These are phyloP conservation scores for Subacronicta megacephala DNA, from an alignment of 2,888 invertebrate genomes.

Conservation along the genomic window DNA sequence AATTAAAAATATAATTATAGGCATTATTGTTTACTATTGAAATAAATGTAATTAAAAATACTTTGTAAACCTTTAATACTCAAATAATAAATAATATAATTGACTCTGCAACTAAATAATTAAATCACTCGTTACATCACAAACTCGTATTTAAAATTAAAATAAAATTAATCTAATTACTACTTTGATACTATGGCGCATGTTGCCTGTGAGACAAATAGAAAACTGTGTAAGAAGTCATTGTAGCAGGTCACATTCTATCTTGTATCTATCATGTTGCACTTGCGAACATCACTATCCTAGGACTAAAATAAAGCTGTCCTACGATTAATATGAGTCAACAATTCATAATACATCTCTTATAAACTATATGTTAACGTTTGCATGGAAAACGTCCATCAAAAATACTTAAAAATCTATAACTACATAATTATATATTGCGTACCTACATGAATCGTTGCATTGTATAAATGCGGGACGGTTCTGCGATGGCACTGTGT, in stretches of 20 bases:
- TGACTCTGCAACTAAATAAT: slow-evolving; percentile 14
- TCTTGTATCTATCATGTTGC: slow-evolving; percentile 18
- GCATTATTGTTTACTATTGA: slow-evolving; percentile 4
- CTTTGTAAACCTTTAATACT: slow-evolving; percentile 16
- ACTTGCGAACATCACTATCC: slow-evolving; percentile 19
- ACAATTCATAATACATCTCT: slow-evolving; percentile 58
- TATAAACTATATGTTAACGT: slow-evolving; percentile 59
- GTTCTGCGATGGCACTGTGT: slow-evolving; percentile 67
- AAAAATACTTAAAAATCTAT: slow-evolving; percentile 56
- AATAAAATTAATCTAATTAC: slow-evolving; percentile 8
- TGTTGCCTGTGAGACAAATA: slow-evolving; percentile 10
- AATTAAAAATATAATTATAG: slow-evolving; percentile 1
- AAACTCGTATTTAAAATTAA: slow-evolving; percentile 5
- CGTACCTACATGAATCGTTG: slow-evolving; percentile 56
- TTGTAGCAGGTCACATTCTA: slow-evolving; percentile 10
- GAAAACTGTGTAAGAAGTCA: slow-evolving; percentile 20
- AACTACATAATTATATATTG: slow-evolving; percentile 40
- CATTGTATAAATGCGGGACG: slow-evolving; percentile 61
- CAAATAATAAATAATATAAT: slow-evolving; percentile 29
- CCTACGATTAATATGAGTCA: slow-evolving; percentile 53
- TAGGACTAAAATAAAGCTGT: slow-evolving; percentile 55
- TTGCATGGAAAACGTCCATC: slow-evolving; percentile 62
- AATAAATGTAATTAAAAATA: slow-evolving; percentile 8
- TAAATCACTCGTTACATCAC: slow-evolving; percentile 29
- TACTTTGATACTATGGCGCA: slow-evolving; percentile 27